These are phyloP conservation scores for Eulemur macaco DNA, from an alignment of 2,113 vertebrate genomes.

Conservation along the genomic window DNA sequence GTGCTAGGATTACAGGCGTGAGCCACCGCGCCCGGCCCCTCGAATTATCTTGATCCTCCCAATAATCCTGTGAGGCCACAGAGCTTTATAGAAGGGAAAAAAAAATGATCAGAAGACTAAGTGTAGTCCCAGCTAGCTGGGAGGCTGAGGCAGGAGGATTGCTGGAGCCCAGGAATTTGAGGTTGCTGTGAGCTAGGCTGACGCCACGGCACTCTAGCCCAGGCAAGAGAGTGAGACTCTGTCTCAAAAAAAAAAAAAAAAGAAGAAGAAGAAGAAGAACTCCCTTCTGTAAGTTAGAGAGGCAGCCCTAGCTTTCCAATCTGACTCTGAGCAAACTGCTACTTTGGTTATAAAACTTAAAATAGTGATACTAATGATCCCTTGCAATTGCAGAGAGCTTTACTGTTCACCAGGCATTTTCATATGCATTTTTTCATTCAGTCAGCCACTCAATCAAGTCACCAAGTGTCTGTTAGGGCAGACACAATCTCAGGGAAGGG, in stretches of 20 bases:
- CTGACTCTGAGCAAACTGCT: not conserved
- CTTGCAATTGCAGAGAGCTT: not conserved
- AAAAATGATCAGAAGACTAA: not conserved
- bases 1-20: no score
- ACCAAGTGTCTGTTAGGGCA: not conserved
- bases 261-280: not conserved
- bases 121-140: no score
- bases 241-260: no score
- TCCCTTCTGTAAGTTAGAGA: not conserved
- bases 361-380: not conserved
- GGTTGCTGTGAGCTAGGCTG: no score
- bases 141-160: no score
- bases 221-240: no score
- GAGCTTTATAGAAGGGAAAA: not conserved
- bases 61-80: not conserved
- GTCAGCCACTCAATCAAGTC: not conserved
- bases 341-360: not conserved
- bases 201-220: no score
- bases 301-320: not conserved
- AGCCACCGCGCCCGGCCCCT: not conserved
- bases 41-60: not conserved
- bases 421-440: not conserved
- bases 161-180: no score
- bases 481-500: not conserved
- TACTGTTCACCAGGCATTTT: conserved; percentile 13